Percentiles rank a stretch among this genome's conserved stretches.
Conservation (phyloP, 2,888 invertebrate genomes). For the Palloptera scutellata region DNA sequence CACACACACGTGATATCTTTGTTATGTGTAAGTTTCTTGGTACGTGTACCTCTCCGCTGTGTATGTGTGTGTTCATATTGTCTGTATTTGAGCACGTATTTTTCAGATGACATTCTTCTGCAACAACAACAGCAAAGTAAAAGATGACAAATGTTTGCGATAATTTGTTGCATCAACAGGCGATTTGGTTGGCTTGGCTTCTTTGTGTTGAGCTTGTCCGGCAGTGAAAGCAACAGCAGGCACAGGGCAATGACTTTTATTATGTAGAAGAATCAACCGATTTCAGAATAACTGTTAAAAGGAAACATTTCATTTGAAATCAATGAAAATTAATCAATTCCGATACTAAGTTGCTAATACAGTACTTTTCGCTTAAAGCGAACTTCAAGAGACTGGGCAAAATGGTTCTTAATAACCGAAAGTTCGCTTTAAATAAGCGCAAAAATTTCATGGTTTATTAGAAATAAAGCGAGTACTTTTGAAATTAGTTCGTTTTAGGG, state of each 20-base stretch:
- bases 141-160: slow-evolving; percentile 24
- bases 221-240: neutral
- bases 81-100: slow-evolving; percentile 6
- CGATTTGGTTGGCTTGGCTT: slow-evolving; percentile 7
- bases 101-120: neutral
- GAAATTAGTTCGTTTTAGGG: too few species aligned
- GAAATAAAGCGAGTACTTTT: too few species aligned
- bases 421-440: too few species aligned
- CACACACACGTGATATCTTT: neutral
- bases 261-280: too few species aligned
- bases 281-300: slow-evolving; percentile 13
- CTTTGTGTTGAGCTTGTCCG: neutral
- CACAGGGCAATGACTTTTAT: neutral
- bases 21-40: too few species aligned
- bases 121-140: neutral
- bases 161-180: slow-evolving; percentile 32
- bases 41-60: too few species aligned
- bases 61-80: neutral
- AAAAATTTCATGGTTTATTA: too few species aligned
- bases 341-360: slow-evolving; percentile 31
- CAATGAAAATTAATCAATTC: slow-evolving; percentile 38
- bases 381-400: too few species aligned
- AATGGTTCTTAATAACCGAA: too few species aligned
- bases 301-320: slow-evolving; percentile 31
- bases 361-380: too few species aligned